phyloP scores from a whole-genome alignment of 2,797 vertebrate genomes.

The Merluccius polli region DNA sequence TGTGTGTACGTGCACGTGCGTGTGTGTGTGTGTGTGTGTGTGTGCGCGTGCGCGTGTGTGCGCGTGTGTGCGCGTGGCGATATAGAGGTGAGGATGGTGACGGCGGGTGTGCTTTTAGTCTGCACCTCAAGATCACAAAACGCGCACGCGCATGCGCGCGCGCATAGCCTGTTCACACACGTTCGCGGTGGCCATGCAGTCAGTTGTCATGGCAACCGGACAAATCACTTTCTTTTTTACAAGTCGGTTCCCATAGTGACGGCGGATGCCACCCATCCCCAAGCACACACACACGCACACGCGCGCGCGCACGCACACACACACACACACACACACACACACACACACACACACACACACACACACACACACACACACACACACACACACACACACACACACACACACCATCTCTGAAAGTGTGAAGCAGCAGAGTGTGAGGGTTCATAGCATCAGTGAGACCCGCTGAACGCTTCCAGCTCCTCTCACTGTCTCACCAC shows the following conservation, averaged over 20 bases:
- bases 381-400: constrained; percentile 2
- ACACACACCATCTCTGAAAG: neutral
- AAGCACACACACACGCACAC: constrained; percentile 4
- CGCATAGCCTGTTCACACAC: neutral
- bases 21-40: neutral
- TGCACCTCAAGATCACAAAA: neutral
- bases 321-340: neutral
- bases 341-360: constrained; percentile 2
- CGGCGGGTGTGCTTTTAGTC: neutral
- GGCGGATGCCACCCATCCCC: constrained; percentile 34
- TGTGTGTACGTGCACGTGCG: neutral
- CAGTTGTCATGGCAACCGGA: constrained; percentile 54
- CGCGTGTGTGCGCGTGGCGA: neutral
- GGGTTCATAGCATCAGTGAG: neutral
- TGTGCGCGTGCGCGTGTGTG: neutral
- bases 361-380: constrained; percentile 5
- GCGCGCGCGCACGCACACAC: neutral
- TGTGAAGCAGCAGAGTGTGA: constrained; percentile 1
- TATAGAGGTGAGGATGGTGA: neutral
- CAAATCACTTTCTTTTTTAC: constrained; percentile 41
- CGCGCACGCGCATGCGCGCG: neutral
- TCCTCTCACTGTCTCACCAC: no score
- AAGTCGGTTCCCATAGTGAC: constrained; percentile 50
- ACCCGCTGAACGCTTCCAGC: neutral
- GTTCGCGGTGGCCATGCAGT: constrained; percentile 24